phyloP scores from a whole-genome alignment of 2,113 vertebrate species.

The Saccopteryx bilineata region DNA sequence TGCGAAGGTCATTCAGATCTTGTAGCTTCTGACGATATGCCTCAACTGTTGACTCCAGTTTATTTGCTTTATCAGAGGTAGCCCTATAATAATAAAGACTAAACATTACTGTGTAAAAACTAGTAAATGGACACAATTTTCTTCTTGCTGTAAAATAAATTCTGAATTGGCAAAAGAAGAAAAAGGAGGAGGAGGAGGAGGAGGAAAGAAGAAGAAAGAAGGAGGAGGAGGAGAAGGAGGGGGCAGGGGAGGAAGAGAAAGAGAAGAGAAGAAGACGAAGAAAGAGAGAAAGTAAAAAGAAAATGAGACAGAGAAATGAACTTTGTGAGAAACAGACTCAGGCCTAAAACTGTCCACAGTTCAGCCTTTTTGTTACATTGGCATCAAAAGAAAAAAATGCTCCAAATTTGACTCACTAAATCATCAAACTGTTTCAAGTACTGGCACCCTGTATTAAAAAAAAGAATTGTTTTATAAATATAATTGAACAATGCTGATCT shows the following conservation, averaged over 20 bases:
- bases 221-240: too few species aligned
- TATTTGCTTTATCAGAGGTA: constrained; percentile 94
- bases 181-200: not conserved
- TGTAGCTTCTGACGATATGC: constrained; percentile 97
- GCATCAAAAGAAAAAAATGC: constrained; percentile 56
- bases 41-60: constrained; percentile 96
- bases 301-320: not conserved
- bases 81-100: constrained; percentile 72
- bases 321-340: not conserved
- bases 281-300: not conserved
- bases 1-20: constrained; percentile 95
- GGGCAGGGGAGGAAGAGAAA: too few species aligned
- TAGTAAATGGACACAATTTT: not conserved
- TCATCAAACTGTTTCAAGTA: not conserved
- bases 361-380: constrained; percentile 39
- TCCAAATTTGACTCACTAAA: not conserved
- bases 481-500: not conserved
- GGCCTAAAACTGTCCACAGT: not conserved
- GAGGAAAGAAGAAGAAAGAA: too few species aligned
- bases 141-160: not conserved
- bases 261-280: too few species aligned
- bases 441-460: not conserved
- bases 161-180: not conserved
- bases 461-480: constrained; percentile 14
- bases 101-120: constrained; percentile 38